These are phyloP conservation scores for Tenodera sinensis DNA, from an alignment of 2,888 invertebrate genomes.

Conservation along the genomic window DNA sequence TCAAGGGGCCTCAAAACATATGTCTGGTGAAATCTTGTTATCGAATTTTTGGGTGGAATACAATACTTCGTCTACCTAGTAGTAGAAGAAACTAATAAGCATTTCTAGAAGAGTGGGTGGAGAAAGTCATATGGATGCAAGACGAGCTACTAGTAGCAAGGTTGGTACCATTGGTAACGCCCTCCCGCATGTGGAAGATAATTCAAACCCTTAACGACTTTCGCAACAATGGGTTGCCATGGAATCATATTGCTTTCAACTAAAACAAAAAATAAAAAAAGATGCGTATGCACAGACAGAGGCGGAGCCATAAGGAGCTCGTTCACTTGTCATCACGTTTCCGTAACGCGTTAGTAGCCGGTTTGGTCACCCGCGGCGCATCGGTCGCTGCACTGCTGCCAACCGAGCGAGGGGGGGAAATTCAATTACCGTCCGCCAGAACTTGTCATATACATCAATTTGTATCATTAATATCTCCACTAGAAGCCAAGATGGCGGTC, in stretches of 20 bases:
- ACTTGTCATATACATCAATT: conserved; percentile 3
- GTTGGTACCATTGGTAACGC: too few species aligned
- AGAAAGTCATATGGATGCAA: too few species aligned
- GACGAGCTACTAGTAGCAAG: too few species aligned
- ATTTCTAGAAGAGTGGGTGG: too few species aligned
- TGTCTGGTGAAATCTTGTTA: too few species aligned
- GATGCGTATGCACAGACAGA: not conserved
- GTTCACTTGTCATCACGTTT: not conserved
- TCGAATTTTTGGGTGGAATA: too few species aligned
- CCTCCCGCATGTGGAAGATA: too few species aligned
- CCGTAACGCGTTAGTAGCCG: not conserved
- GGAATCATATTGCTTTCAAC: not conserved
- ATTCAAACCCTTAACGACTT: not conserved
- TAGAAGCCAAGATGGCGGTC: not conserved
- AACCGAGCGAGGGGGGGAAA: not conserved
- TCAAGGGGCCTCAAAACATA: too few species aligned
- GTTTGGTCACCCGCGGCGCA: not conserved
- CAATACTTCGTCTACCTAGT: too few species aligned
- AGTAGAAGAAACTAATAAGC: too few species aligned
- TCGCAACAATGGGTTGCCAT: not conserved
- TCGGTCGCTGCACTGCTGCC: not conserved
- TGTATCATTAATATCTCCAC: not conserved
- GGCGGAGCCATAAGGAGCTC: not conserved
- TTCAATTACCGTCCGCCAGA: not conserved
- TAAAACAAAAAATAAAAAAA: not conserved